These are phyloP conservation scores for Ailurus styani DNA, from an alignment of 2,113 vertebrate species.

Conservation along the genomic window DNA sequence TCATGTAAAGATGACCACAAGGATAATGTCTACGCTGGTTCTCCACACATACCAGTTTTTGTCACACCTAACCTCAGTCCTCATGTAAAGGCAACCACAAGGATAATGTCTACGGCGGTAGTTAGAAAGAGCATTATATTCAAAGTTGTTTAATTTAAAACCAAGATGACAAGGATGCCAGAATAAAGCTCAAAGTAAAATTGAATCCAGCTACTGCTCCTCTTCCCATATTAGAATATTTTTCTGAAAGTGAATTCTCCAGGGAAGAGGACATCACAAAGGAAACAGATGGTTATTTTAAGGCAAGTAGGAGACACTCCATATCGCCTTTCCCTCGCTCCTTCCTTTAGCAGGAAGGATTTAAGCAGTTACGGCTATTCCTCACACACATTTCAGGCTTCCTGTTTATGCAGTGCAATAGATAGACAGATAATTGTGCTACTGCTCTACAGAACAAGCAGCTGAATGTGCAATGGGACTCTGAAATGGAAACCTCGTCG, in stretches of 20 bases:
- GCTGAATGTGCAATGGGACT: conserved; percentile 75
- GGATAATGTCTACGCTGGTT: not conserved
- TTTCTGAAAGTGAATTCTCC: conserved; percentile 18
- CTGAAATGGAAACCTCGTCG: conserved; percentile 81
- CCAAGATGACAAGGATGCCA: not conserved
- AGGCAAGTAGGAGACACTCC: conserved; percentile 10
- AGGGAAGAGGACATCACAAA: conserved; percentile 24
- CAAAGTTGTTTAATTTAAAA: not conserved
- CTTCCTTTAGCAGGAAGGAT: conserved; percentile 69
- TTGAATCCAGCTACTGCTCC: not conserved
- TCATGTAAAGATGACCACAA: not conserved
- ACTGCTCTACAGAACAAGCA: conserved; percentile 80
- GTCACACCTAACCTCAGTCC: not conserved
- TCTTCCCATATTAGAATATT: not conserved
- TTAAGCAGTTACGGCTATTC: conserved; percentile 72
- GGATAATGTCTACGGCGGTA: not conserved
- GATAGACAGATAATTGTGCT: conserved; percentile 81
- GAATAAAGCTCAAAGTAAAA: conserved; percentile 23
- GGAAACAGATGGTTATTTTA: conserved; percentile 34
- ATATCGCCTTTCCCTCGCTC: conserved; percentile 55
- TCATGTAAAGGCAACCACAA: not conserved
- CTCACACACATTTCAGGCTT: conserved; percentile 64
- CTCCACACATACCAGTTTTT: not conserved
- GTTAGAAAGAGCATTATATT: not conserved
- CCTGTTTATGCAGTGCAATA: conserved; percentile 74